A percentile compares a stretch with the other conserved stretches of the same genome.
Evolutionary conservation across 2,797 vertebrate species (phyloP).

Genomic region (Todus mexicanus): DNA sequence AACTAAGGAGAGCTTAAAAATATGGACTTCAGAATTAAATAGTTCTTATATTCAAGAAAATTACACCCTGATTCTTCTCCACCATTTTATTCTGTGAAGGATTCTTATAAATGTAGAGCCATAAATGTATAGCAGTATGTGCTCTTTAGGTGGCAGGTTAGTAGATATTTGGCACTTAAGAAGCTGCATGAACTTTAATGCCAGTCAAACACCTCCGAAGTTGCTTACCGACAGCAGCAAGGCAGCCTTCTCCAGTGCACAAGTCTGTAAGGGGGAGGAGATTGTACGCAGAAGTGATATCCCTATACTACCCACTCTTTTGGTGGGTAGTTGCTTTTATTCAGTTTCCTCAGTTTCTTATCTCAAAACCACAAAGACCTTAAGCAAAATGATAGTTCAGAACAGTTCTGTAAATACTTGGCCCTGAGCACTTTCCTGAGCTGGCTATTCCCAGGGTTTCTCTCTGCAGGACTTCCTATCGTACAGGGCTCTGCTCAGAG

Average conservation of each 20-base stretch:
- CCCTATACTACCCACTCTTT: not conserved
- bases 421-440: not conserved
- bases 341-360: conserved; percentile 43
- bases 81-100: not conserved
- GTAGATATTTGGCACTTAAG: not conserved
- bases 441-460: not conserved
- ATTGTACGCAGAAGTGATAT: not conserved
- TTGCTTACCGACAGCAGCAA: not conserved
- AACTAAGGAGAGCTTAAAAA: not conserved
- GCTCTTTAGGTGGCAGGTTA: not conserved
- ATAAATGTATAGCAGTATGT: fast-evolving
- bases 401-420: conserved; percentile 5
- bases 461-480: not conserved
- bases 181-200: not conserved
- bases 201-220: not conserved
- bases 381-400: not conserved
- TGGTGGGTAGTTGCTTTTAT: conserved; percentile 1
- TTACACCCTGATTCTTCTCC: not conserved
- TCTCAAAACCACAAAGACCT: conserved; percentile 42
- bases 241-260: not conserved
- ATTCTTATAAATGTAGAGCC: not conserved
- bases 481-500: not conserved
- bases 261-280: not conserved
- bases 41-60: not conserved
- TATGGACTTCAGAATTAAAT: not conserved